Evolutionary conservation across 1,140 invertebrate species (phyloP).

Genomic region (Cyrtorhinus lividipennis): DNA sequence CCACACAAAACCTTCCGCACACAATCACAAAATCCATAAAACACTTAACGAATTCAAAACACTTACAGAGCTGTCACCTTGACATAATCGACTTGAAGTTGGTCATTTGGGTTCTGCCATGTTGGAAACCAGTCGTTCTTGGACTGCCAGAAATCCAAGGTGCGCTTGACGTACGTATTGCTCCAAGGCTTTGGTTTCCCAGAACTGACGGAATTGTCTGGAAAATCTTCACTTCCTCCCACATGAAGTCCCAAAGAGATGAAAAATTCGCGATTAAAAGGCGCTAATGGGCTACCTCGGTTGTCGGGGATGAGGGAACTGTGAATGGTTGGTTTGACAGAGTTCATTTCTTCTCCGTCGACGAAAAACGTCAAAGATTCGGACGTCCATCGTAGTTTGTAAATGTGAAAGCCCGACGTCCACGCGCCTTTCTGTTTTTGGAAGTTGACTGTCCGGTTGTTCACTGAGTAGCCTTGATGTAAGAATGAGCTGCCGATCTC

Average conservation of each 20-base stretch:
- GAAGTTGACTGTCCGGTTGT: background rate
- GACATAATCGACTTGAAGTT: slow-evolving; percentile 37
- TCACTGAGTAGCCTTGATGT: background rate
- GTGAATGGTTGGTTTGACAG: background rate
- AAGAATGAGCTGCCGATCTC: background rate
- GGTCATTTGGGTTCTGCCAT: slow-evolving; percentile 56
- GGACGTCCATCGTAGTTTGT: slow-evolving; percentile 29
- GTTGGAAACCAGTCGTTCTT: slow-evolving; percentile 22
- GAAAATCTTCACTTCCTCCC: slow-evolving; percentile 38
- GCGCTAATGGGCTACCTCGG: slow-evolving; percentile 33
- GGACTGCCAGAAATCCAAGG: slow-evolving; percentile 23
- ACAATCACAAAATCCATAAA: no score
- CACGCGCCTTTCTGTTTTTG: slow-evolving; percentile 6
- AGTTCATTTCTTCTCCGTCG: background rate
- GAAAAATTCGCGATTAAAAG: slow-evolving; percentile 41
- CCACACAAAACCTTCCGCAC: no score
- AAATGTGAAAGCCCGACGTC: slow-evolving; percentile 28
- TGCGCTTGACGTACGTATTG: slow-evolving; percentile 28
- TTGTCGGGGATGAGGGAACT: slow-evolving; percentile 28
- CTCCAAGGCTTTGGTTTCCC: slow-evolving; percentile 34
- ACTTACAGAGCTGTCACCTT: slow-evolving; percentile 23
- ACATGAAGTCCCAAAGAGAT: slow-evolving; percentile 38
- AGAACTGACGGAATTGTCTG: slow-evolving; percentile 28
- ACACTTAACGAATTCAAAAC: no score
- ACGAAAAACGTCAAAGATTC: background rate